These are phyloP conservation scores for Threskiornis aethiopicus DNA, from an alignment of 2,797 vertebrate species.

Conservation along the genomic window DNA sequence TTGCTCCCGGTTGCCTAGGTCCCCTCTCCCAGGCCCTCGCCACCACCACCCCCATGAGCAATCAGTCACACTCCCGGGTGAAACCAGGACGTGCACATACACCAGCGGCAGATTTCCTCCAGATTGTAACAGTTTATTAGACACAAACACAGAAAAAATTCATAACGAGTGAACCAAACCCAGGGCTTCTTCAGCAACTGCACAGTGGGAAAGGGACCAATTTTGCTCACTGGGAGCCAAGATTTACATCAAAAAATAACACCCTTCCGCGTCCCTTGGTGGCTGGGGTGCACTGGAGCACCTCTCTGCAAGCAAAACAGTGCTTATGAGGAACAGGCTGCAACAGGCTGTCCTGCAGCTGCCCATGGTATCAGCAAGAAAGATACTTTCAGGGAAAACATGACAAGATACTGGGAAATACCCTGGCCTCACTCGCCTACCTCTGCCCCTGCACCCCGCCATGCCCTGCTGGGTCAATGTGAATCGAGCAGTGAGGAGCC, in stretches of 20 bases:
- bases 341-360: not conserved
- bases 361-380: rapidly evolving
- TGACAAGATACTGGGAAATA: rapidly evolving
- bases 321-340: not conserved
- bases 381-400: not conserved
- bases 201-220: not conserved
- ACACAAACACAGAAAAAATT: not conserved
- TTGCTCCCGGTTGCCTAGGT: not conserved
- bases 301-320: not conserved
- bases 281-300: not conserved
- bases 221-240: not conserved
- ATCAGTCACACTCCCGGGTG: rapidly evolving
- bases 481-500: not conserved
- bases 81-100: not conserved
- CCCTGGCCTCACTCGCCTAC: not conserved
- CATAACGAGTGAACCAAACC: not conserved
- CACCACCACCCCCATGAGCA: not conserved
- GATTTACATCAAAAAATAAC: not conserved
- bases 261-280: not conserved
- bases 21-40: not conserved
- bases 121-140: not conserved
- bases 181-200: not conserved
- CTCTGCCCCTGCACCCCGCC: not conserved
- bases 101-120: not conserved
- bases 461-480: rapidly evolving